Evolutionary conservation across 2,888 invertebrate species (phyloP).

Genomic region (Dryocosmus kuriphilus): DNA sequence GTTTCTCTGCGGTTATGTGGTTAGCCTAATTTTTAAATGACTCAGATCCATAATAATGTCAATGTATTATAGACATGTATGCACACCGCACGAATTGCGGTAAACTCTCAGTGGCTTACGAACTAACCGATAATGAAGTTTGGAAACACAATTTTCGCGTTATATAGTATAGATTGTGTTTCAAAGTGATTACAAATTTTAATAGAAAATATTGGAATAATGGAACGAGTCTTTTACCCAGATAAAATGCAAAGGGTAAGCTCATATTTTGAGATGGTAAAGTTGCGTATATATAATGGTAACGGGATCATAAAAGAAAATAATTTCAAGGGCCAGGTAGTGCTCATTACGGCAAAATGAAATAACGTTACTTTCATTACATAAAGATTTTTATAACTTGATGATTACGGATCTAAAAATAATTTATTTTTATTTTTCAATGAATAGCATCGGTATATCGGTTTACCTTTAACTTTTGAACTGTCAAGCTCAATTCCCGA

Average conservation of each 20-base stretch:
- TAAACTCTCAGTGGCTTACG: conserved; percentile 11
- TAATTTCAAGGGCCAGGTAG: neutral
- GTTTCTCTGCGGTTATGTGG: conserved; percentile 6
- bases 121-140: conserved; percentile 36
- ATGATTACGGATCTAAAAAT: no score
- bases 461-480: no score
- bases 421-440: no score
- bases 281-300: neutral
- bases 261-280: neutral
- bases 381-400: neutral
- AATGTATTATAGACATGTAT: conserved; percentile 29
- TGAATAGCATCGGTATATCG: no score
- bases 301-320: neutral
- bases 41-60: conserved; percentile 4
- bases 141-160: conserved; percentile 25
- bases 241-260: neutral
- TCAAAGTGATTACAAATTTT: conserved; percentile 29
- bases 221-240: neutral
- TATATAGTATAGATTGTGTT: conserved; percentile 1
- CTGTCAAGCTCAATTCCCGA: no score
- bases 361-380: neutral
- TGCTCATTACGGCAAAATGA: neutral
- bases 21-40: conserved; percentile 18
- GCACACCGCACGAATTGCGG: conserved; percentile 22
- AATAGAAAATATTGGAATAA: conserved; percentile 7